Conservation (phyloP, 2,888 invertebrate genomes). For the Didymodactylos carnosus region DNA sequence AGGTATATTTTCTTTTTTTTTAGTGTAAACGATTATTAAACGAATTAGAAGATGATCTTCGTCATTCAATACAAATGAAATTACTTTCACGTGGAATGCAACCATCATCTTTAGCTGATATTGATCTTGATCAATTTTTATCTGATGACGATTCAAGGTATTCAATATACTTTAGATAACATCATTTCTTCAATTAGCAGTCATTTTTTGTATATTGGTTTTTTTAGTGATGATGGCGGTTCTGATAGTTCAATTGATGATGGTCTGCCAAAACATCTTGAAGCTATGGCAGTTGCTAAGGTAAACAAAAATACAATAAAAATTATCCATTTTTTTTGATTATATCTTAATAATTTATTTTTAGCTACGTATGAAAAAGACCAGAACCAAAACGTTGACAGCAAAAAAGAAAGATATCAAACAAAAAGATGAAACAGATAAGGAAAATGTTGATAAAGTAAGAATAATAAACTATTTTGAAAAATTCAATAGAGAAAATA, state of each 20-base stretch:
- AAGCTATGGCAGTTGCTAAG: constrained; percentile 3
- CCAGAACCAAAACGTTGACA: neutral
- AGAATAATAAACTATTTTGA: no score
- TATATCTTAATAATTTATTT: no score
- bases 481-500: no score
- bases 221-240: constrained; percentile 12
- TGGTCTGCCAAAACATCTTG: constrained; percentile 12
- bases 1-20: no score
- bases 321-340: no score
- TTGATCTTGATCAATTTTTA: neutral
- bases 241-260: constrained; percentile 13
- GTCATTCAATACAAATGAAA: neutral
- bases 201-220: no score
- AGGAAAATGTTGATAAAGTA: neutral
- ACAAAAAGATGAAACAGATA: neutral
- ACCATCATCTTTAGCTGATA: neutral
- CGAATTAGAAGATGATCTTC: neutral
- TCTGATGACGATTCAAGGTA: neutral
- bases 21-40: neutral
- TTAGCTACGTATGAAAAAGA: neutral
- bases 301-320: no score
- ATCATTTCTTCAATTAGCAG: no score
- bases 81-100: neutral
- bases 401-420: neutral
- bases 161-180: no score